A percentile compares a stretch with the other conserved stretches of the same genome.
phyloP scores from a whole-genome alignment of 2,797 vertebrate species.

The Protonibea diacanthus region DNA sequence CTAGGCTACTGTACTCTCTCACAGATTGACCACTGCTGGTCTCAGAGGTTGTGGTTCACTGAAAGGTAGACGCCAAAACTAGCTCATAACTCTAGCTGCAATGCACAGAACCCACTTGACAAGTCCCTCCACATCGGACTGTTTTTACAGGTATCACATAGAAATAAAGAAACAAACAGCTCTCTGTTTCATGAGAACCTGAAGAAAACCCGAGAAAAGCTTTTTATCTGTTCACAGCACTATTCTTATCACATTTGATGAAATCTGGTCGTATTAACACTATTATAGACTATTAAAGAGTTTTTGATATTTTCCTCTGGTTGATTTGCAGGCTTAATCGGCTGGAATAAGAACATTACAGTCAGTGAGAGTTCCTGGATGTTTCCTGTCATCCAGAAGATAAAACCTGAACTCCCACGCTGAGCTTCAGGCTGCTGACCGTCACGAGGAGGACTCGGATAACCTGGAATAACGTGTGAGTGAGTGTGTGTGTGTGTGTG shows the following conservation, averaged over 20 bases:
- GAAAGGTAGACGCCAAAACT: too few relatives aligned
- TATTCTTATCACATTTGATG: conserved; percentile 8
- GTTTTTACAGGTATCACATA: too few relatives aligned
- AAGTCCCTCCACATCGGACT: too few relatives aligned
- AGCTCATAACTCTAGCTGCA: too few relatives aligned
- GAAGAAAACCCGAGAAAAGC: not conserved
- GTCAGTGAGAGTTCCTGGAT: conserved; percentile 2
- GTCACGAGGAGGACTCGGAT: conserved; percentile 27
- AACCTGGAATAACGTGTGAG: not conserved
- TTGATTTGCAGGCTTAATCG: conserved; percentile 7
- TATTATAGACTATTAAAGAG: conserved; percentile 13
- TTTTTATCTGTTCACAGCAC: conserved; percentile 13
- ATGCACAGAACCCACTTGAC: too few relatives aligned
- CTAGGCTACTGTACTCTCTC: too few relatives aligned
- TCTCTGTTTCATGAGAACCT: too few relatives aligned
- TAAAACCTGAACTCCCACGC: conserved; percentile 36
- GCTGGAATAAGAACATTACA: conserved; percentile 20
- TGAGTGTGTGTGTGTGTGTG: conserved; percentile 2
- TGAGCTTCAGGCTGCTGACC: conserved; percentile 26
- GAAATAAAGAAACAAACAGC: too few relatives aligned
- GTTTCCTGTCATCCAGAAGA: conserved; percentile 31
- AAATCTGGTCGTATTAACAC: not conserved
- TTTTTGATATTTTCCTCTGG: not conserved
- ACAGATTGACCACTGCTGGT: too few relatives aligned
- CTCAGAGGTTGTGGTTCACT: too few relatives aligned